Evolutionary conservation across 2,888 invertebrate species (phyloP), one percentile per base, ranked within the genome.

Genomic region (Dasysyrphus tricinctus): DNA sequence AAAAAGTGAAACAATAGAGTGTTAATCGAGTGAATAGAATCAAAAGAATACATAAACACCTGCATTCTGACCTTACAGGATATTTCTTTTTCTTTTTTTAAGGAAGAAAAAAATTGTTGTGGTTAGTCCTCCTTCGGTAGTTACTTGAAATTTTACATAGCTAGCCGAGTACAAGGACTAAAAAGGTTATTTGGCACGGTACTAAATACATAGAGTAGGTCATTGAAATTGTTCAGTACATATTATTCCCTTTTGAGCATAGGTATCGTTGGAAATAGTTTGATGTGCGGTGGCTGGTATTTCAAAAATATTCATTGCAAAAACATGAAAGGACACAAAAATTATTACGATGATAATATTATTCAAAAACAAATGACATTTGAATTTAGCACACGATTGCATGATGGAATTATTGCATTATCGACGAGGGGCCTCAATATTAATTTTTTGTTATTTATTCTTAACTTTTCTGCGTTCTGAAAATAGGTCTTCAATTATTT

Each of bases 1-100:
- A 70, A n/a, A 85, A 78, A 74, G 86, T 86, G 86, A 57, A 78
- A 82, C 81, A 86, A 82, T 86, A 63, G 81, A 85, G 86, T 86
- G 86, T 79, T 86, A 86, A 82, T 82, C 82, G 70, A 86, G 86
- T 86, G 81, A 79, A 82, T 67, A 70, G 76, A 65, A 77, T 80
- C 63, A 69, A 78, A 76, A 75, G 78, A 78, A 82, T 79, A 54
- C 75, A 54, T 72, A 78, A 86, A 86, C 86, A 86, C 81, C 86
- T 86, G 86, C 81, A 65, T 79, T 74, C 63, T 74, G 77, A 82
- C 75, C 75, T 78, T 54, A 74, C 54, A 59, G 86, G 82, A 75
- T 81, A 80, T 34, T 67, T 65, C 24, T 63, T 34, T 44, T 9
- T 63, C 29, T 47, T 47, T 32, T 65, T 29, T 47, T 32, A 19